Base-by-base conservation (phyloP, 2,797 vertebrate genomes). In the Leptodactylus fallax region DNA sequence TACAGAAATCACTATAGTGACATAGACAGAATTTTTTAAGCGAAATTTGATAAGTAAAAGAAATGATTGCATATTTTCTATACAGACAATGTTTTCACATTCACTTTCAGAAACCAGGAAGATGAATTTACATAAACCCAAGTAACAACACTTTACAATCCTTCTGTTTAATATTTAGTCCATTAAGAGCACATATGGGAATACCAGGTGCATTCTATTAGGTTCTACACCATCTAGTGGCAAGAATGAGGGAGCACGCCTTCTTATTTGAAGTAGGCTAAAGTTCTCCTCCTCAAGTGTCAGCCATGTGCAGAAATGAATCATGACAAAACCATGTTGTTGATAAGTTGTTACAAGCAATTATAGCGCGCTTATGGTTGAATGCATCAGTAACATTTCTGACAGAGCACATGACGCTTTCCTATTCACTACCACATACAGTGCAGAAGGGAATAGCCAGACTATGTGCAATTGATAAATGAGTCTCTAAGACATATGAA, bases 161-260 rank as follows among this genome's bases (percentile, higher is more conserved):
- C 3, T 17, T 79, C 77, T 79, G 17, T 19, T 58, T 4, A 58
- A 27, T 56, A 79, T 58, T 23, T 80, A 60, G 27, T 63, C 12
- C 19, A n/a, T 27, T 27, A 25, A 6, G n/a, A 55, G 23, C 51
- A 55, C 53, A 23, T 27, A 25, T 60, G 21, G n/a, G 21, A 45
- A 47, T 23, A 23, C 13, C 61, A 47, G 47, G 12, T 69, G 47
- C 65, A 7, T 85, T 85, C 13, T 51, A 85, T 85, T 74, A 94
- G 92, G 93, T 94, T 93, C 92, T 92, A 92, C 93, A 91, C 95
- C 95, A 95, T 94, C 95, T 96, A 95, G 95, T 95, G 95, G 95
- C 81, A 88, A 91, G 92, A 93, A 87, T 90, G 90, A 19, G 91
- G 92, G 90, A 90, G 90, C 94, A 93, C 94, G 93, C 89, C 87